A percentile compares a stretch with the other conserved stretches of the same genome.
Evolutionary conservation across 2,888 invertebrate species (phyloP).

Genomic region (Ditylenchus weischeri): DNA sequence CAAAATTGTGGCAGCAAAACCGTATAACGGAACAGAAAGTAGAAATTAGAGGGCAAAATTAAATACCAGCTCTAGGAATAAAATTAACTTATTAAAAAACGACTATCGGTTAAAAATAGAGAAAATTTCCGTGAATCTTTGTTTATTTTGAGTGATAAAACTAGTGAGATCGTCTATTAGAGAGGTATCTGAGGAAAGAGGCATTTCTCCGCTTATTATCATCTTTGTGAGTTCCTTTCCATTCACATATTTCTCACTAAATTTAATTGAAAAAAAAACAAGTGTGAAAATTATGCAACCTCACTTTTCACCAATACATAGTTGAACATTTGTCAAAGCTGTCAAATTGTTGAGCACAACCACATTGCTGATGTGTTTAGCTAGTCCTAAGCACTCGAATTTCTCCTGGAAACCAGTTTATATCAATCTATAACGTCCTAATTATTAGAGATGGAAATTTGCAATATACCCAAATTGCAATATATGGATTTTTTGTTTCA

Average conservation of each 20-base stretch:
- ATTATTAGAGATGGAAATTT: too few species aligned
- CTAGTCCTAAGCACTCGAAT: conserved; percentile 18
- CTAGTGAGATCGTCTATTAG: background rate
- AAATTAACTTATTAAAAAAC: background rate
- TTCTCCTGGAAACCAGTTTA: conserved; percentile 17
- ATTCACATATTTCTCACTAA: conserved; percentile 2
- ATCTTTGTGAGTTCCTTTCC: background rate
- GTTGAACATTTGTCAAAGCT: conserved; percentile 11
- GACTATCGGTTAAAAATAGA: background rate
- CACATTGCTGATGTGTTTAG: conserved; percentile 18
- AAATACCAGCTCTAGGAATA: too few species aligned
- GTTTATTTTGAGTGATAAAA: conserved; percentile 8
- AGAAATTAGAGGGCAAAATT: too few species aligned
- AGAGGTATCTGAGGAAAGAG: background rate
- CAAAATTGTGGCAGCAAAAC: too few species aligned
- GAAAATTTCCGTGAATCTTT: conserved; percentile 1
- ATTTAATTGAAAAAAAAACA: background rate
- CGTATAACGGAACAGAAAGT: too few species aligned
- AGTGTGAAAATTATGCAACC: background rate
- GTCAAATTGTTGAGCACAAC: conserved; percentile 18
- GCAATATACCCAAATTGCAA: too few species aligned
- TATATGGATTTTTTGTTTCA: too few species aligned
- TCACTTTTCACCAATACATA: conserved; percentile 17
- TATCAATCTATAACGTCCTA: too few species aligned
- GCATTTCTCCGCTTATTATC: background rate